These are phyloP conservation scores for Drosophila sordidula DNA, from an alignment of 2,888 invertebrate species.

Conservation along the genomic window DNA sequence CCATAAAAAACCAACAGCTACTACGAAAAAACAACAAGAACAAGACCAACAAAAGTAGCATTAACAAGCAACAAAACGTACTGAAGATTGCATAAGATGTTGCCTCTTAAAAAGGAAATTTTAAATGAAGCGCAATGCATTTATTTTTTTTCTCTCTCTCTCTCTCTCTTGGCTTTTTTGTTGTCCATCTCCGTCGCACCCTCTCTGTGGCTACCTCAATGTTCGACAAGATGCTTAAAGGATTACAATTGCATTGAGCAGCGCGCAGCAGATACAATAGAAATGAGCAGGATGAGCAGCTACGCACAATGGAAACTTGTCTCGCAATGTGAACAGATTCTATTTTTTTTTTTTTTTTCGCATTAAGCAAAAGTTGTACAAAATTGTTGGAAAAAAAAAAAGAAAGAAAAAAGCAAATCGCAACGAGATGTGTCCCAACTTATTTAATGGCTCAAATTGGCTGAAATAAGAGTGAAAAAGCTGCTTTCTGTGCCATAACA, in stretches of 20 bases:
- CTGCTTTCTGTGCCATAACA: conserved; percentile 8
- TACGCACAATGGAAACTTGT: conserved; percentile 42
- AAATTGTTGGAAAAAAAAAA: neutral
- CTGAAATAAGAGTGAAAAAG: conserved; percentile 19
- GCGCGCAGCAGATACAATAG: conserved; percentile 23
- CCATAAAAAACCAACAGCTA: conserved; percentile 53
- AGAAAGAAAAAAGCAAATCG: conserved; percentile 10
- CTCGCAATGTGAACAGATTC: conserved; percentile 17
- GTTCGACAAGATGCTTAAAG: conserved; percentile 69
- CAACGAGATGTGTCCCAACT: conserved; percentile 7
- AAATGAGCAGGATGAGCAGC: conserved; percentile 29
- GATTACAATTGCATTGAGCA: conserved; percentile 69
- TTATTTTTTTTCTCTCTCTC: too few relatives aligned
- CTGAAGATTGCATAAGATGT: conserved; percentile 56
- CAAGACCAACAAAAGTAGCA: conserved; percentile 27
- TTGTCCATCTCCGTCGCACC: neutral
- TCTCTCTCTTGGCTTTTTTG: too few relatives aligned
- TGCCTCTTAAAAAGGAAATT: conserved; percentile 59
- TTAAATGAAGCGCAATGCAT: conserved; percentile 72
- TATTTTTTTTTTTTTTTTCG: neutral
- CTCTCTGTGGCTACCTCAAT: neutral
- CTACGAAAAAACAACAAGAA: conserved; percentile 7
- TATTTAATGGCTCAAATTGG: conserved; percentile 38
- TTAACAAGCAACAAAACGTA: conserved; percentile 47
- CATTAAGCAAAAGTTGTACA: conserved; percentile 24